Evolutionary conservation across 2,113 vertebrate species (phyloP).

Genomic region (Austrofundulus limnaeus): DNA sequence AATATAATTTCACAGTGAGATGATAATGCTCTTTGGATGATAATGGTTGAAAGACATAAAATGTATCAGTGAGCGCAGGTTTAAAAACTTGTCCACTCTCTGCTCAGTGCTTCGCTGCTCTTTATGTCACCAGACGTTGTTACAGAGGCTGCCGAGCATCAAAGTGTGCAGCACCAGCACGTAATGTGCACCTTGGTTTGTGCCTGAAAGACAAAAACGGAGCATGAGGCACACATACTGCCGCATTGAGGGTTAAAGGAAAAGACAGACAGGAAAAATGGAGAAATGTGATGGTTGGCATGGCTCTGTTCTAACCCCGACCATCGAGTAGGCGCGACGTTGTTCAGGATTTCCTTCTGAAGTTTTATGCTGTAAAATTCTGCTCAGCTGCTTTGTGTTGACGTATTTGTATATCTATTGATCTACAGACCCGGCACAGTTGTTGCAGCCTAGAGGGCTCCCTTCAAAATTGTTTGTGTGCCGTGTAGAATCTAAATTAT

Average conservation of each 20-base stretch:
- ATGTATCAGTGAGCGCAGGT: slow-evolving; percentile 62
- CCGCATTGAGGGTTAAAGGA: slow-evolving; percentile 20
- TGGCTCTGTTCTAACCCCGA: slow-evolving; percentile 42
- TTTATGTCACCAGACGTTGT: slow-evolving; percentile 73
- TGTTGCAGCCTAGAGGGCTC: slow-evolving; percentile 1
- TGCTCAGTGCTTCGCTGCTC: slow-evolving; percentile 65
- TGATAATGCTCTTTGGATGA: slow-evolving; percentile 66
- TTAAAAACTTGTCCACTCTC: slow-evolving; percentile 60
- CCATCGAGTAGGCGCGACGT: slow-evolving; percentile 21
- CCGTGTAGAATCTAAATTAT: background rate
- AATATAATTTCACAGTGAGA: slow-evolving; percentile 50
- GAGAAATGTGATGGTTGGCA: slow-evolving; percentile 46
- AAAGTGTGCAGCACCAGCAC: slow-evolving; percentile 70
- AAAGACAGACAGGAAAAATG: slow-evolving; percentile 42
- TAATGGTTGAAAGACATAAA: slow-evolving; percentile 68
- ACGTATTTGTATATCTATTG: slow-evolving; percentile 32
- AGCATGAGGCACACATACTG: slow-evolving; percentile 42
- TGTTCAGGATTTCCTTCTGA: slow-evolving; percentile 41
- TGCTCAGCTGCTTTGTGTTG: slow-evolving; percentile 53
- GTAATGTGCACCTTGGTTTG: slow-evolving; percentile 63
- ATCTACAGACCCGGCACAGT: slow-evolving; percentile 10
- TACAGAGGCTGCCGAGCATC: slow-evolving; percentile 67
- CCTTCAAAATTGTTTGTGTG: background rate
- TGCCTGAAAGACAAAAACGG: slow-evolving; percentile 46
- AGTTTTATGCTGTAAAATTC: slow-evolving; percentile 25